These are phyloP conservation scores for Myotis lucifugus DNA, from an alignment of 2,113 vertebrate genomes.

Conservation along the genomic window DNA sequence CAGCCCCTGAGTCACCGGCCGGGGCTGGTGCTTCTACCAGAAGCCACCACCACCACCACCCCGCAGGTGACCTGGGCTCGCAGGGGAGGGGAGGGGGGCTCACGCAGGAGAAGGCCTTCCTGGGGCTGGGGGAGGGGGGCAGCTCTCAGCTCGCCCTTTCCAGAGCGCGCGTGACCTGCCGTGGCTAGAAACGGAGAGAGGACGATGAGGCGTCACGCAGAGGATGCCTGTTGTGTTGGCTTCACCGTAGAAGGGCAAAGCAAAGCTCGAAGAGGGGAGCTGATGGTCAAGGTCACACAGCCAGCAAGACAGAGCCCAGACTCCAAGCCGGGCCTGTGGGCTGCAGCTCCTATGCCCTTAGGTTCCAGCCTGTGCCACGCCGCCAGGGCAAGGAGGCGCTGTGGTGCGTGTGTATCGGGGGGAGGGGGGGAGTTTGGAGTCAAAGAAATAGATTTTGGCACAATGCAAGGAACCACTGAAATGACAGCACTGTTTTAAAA, in stretches of 20 bases:
- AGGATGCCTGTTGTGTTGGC: neutral
- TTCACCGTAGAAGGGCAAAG: neutral
- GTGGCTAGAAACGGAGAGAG: neutral
- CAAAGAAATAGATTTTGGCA: neutral
- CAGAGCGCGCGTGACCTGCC: neutral
- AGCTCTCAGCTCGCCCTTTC: neutral
- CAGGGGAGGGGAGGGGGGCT: neutral
- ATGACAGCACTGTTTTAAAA: neutral
- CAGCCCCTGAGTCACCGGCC: neutral
- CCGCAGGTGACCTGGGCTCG: neutral
- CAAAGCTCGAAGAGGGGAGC: neutral
- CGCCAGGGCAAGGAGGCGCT: neutral
- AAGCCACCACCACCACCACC: neutral
- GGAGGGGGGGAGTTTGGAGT: neutral
- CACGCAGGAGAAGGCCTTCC: neutral
- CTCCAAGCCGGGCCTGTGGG: neutral
- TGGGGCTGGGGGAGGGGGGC: neutral
- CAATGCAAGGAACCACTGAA: neutral
- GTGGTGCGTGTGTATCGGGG: neutral
- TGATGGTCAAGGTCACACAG: neutral
- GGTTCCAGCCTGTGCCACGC: neutral
- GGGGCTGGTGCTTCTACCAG: neutral
- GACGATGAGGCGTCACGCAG: fast-evolving
- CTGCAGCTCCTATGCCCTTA: neutral
- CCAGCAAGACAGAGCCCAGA: neutral